Percentiles rank a stretch among this genome's conserved stretches.
These are phyloP conservation scores for Australoheros facetus DNA, from an alignment of 2,797 vertebrate species.

Conservation along the genomic window DNA sequence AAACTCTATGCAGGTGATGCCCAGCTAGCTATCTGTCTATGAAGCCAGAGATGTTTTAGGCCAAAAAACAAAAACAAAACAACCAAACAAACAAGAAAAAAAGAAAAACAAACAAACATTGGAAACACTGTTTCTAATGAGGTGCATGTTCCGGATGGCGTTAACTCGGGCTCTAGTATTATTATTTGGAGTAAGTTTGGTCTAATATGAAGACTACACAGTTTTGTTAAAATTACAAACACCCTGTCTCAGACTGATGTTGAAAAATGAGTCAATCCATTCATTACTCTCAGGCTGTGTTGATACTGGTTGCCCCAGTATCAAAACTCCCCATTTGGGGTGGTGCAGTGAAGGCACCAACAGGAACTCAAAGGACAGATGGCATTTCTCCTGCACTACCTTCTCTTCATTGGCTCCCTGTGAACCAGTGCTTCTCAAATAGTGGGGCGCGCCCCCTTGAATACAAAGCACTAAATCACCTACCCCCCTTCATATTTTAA, in stretches of 20 bases:
- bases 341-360: not conserved
- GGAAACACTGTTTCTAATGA: not conserved
- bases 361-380: too few relatives aligned
- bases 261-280: too few relatives aligned
- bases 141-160: not conserved
- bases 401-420: too few relatives aligned
- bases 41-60: not conserved
- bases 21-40: fast-evolving
- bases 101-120: not conserved
- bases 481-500: too few relatives aligned
- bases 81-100: not conserved
- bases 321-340: fast-evolving
- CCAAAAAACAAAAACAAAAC: fast-evolving
- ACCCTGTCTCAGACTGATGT: too few relatives aligned
- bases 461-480: too few relatives aligned
- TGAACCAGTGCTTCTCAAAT: too few relatives aligned
- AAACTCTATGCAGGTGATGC: not conserved
- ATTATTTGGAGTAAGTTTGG: fast-evolving
- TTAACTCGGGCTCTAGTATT: not conserved
- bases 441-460: too few relatives aligned
- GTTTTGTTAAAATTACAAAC: too few relatives aligned
- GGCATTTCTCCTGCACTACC: too few relatives aligned
- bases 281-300: not conserved
- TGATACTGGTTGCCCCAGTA: not conserved
- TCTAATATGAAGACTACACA: not conserved